Evolutionary conservation across 2,888 invertebrate genomes (phyloP), one percentile per base, ranked within the genome.

Genomic region (Lasioglossum marginatum): DNA sequence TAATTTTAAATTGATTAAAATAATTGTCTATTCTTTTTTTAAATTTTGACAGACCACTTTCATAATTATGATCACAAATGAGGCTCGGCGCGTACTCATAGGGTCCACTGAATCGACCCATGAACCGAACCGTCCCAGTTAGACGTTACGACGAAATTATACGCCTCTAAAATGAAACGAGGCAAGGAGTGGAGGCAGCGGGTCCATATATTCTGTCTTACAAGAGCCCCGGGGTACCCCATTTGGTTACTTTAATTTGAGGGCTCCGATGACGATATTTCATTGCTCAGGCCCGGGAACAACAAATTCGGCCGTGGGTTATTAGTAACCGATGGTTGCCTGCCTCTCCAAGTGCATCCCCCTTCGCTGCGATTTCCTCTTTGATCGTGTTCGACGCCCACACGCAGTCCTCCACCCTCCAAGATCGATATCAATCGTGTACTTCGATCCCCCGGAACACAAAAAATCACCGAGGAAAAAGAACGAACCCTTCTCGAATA

Each of bases 181-280:
- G 43, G 57, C 27, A 66, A 70, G 45, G 31, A 75, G 68, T 37
- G 80, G 83, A 74, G 60, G 48, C 48, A 68, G 74, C 66, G 77
- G 80, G 60, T 70, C 75, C 87, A 83, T 86, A 86, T 86, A 89
- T 90, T 79, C 77, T 78, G 45, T 77, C 77, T 87, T 77, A 82
- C 66, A 75, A 80, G 74, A 73, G 82, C 89, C 83, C 84, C 85
- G 79, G 90, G 86, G 87, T 80, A 86, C 78, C 82, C 83, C 85
- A 86, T 77, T 80, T 85, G 87, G 88, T 87, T 91, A 86, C 88
- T 89, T 92, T 92, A 92, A 92, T 92, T 92, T 87, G 83, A 85
- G 89, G 80, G 83, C 89, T 87, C 76, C 84, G 88, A 89, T 86
- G 73, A 91, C 86, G 87, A 92, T 92, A 92, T 91, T 92, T 92